A percentile compares a stretch with the other conserved stretches of the same genome.
Conservation (phyloP, 1,140 invertebrate species). For the Trachymyrmex cornetzi region DNA sequence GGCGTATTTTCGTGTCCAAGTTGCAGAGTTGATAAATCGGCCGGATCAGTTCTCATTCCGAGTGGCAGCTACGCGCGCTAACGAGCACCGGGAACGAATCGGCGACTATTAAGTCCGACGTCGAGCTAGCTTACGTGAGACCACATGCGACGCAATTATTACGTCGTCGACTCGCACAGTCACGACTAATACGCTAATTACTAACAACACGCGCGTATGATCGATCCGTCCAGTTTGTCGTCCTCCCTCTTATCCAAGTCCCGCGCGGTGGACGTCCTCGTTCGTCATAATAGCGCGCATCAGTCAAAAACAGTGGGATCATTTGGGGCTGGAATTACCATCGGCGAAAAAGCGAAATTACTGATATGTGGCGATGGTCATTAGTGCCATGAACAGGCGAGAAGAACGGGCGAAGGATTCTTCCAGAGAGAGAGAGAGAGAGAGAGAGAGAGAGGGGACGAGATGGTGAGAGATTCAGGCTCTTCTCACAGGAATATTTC, state of each 20-base stretch:
- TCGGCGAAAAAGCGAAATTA: slow-evolving; percentile 61
- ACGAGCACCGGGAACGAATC: slow-evolving; percentile 46
- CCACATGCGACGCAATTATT: slow-evolving; percentile 22
- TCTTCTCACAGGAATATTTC: slow-evolving; percentile 45
- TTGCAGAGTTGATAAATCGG: slow-evolving; percentile 43
- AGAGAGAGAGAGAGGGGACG: not conserved
- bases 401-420: not conserved
- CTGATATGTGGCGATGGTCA: slow-evolving; percentile 38
- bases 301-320: slow-evolving; percentile 49
- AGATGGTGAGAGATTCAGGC: not conserved
- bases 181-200: slow-evolving; percentile 43
- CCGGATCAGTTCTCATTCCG: slow-evolving; percentile 37
- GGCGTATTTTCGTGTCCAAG: not conserved
- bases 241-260: not conserved
- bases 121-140: slow-evolving; percentile 3
- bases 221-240: not conserved
- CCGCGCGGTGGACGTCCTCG: slow-evolving; percentile 19
- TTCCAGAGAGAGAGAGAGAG: not conserved
- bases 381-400: slow-evolving; percentile 5
- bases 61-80: slow-evolving; percentile 32
- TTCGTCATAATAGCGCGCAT: slow-evolving; percentile 50
- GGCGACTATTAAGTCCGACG: slow-evolving; percentile 36
- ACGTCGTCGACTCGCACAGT: slow-evolving; percentile 14
- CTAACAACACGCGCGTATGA: not conserved
- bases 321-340: slow-evolving; percentile 15